Base-by-base conservation (phyloP, 2,888 invertebrate species). In the Podabrus alpinus region DNA sequence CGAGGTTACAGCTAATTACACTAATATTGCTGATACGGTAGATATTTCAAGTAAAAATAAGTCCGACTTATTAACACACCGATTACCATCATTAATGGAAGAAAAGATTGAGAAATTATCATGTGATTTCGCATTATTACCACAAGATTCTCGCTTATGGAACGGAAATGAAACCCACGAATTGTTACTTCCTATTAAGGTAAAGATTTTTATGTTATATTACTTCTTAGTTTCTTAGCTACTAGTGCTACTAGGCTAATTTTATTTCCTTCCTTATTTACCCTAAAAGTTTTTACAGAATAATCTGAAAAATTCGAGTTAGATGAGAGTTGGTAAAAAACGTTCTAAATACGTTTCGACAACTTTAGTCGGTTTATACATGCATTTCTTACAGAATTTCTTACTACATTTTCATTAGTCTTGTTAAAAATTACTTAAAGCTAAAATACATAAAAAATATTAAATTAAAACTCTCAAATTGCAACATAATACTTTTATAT, bases 141-240 rank as follows among this genome's bases (percentile, higher is more conserved):
- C 92, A 68, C 88, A 89, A 78, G 92, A 92, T 83, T 92, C 92
- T 66, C 90, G 91, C 78, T 87, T 92, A 79, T 93, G 93, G 93
- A 90, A 92, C 66, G 92, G 92, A 82, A 93, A 93, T 84, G 92
- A 93, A 85, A 93, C 93, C 15, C 93, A 92, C 83, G 92, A 93
- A 84, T 88, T 93, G 80, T 89, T 90, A 82, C 87, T 93, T 72
- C 92, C 93, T 19, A 89, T 91, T 84, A 91, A 89, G 89, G 93
- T 93, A 88, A 91, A 90, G 45, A 45, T 45, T 88, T 68, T 71
- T 71, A 71, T 71, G 19, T 71, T 72, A 25, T 15, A 60, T 61
- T n/a, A 15, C n/a, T 69, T 19, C 45, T 45, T 45, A 45, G 45
- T 45, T 45, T 45, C n/a, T 9, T n/a, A 45, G 45, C 5, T 45